Percentiles rank a stretch among this genome's conserved stretches.
These are phyloP conservation scores for Alligator mississippiensis DNA, from an alignment of 2,113 vertebrate genomes.

Conservation along the genomic window DNA sequence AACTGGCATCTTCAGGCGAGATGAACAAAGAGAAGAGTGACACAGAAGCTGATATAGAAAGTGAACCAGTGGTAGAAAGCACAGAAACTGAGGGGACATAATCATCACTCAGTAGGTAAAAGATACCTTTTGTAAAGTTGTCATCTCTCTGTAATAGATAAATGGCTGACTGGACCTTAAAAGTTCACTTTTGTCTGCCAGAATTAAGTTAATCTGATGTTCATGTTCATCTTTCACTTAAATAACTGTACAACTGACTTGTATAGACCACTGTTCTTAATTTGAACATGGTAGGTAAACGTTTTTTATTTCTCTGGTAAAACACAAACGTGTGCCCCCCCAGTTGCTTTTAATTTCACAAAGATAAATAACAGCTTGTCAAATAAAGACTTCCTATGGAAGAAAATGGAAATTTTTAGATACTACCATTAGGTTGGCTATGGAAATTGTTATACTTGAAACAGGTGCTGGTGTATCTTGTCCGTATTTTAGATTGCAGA, in stretches of 20 bases:
- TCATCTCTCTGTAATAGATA: constrained; percentile 98
- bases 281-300: constrained; percentile 93
- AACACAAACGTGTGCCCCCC: constrained; percentile 82
- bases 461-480: constrained; percentile 86
- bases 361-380: constrained; percentile 85
- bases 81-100: constrained; percentile 99
- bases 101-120: constrained; percentile 99
- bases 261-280: constrained; percentile 92
- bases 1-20: constrained; percentile 84
- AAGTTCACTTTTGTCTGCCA: constrained; percentile 90
- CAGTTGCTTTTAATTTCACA: constrained; percentile 84
- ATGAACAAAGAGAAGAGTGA: constrained; percentile 92
- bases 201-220: constrained; percentile 89
- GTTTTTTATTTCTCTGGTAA: constrained; percentile 88
- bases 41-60: constrained; percentile 93
- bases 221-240: constrained; percentile 94
- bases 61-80: constrained; percentile 99
- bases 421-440: constrained; percentile 86
- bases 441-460: constrained; percentile 87
- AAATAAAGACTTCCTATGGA: constrained; percentile 97
- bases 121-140: constrained; percentile 99
- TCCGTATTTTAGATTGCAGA: constrained; percentile 90
- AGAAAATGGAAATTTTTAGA: constrained; percentile 91
- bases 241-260: constrained; percentile 93
- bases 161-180: constrained; percentile 95